These are phyloP conservation scores for Liasis olivaceus DNA, from an alignment of 2,797 vertebrate genomes.

Conservation along the genomic window DNA sequence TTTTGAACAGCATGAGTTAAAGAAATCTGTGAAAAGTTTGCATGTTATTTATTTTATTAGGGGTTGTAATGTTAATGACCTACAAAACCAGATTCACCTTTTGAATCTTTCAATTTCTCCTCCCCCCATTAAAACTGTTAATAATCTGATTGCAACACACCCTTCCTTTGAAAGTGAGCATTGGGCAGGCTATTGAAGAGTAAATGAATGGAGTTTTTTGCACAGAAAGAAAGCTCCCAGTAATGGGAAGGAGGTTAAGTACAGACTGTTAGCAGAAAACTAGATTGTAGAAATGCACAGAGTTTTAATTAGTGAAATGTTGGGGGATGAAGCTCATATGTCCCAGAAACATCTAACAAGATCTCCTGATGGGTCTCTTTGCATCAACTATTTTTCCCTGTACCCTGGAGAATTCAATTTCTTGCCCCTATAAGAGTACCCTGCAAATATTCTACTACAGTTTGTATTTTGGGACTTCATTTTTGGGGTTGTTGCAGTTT, in stretches of 20 bases:
- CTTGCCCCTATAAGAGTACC: background rate
- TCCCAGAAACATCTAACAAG: background rate
- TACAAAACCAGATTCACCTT: background rate
- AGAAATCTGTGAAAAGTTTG: background rate
- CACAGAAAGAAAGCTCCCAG: background rate
- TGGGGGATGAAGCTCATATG: background rate
- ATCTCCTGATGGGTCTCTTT: background rate
- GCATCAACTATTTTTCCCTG: background rate
- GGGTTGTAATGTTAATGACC: background rate
- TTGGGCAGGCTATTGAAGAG: background rate
- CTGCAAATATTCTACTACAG: background rate
- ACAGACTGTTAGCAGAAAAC: background rate
- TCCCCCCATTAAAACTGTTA: background rate
- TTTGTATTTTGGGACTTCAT: background rate
- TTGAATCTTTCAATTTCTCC: background rate
- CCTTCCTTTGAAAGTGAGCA: background rate
- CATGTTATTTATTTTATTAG: background rate
- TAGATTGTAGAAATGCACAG: background rate
- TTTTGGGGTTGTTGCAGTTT: background rate
- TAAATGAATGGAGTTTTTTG: background rate
- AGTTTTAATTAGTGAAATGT: background rate
- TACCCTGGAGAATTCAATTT: background rate
- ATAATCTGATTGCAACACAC: background rate
- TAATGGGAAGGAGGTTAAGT: background rate
- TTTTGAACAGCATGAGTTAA: background rate